Conservation (phyloP, 2,888 invertebrate species). For the Ormyrus labotus region DNA sequence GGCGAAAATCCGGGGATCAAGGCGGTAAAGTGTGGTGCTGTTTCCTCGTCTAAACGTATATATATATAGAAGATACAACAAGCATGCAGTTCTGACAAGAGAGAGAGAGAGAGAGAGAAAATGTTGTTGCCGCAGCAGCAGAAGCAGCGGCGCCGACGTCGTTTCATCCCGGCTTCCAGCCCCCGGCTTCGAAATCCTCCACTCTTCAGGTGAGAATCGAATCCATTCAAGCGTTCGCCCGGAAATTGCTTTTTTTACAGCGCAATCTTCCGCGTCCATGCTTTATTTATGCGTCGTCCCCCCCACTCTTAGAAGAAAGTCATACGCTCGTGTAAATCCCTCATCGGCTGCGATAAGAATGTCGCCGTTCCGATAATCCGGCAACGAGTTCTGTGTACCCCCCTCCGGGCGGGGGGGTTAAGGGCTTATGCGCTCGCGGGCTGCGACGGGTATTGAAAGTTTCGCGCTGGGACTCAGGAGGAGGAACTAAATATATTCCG, state of each 20-base stretch:
- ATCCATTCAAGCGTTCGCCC: too few relatives aligned
- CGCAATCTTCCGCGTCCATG: conserved; percentile 34
- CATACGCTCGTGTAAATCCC: neutral
- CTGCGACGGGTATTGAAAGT: conserved; percentile 5
- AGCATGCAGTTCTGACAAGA: too few relatives aligned
- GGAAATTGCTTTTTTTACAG: conserved; percentile 20
- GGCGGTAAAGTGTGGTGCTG: too few relatives aligned
- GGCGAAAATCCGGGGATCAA: too few relatives aligned
- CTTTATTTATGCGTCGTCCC: conserved; percentile 30
- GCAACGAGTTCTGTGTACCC: conserved; percentile 3
- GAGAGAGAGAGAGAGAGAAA: conserved; percentile 2
- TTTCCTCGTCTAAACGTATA: too few relatives aligned
- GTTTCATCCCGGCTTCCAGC: too few relatives aligned
- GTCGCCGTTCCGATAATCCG: conserved; percentile 8
- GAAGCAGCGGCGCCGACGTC: neutral
- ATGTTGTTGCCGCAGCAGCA: neutral
- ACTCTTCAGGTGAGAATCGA: too few relatives aligned
- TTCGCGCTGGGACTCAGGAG: neutral
- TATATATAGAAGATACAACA: too few relatives aligned
- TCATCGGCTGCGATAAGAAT: neutral
- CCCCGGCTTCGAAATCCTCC: too few relatives aligned
- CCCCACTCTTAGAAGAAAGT: neutral
- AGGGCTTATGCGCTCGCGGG: conserved; percentile 5
- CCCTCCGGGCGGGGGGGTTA: neutral
- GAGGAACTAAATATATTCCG: conserved; percentile 25